Evolutionary conservation across 2,113 vertebrate species (phyloP).

Genomic region (Zonotrichia leucophrys): DNA sequence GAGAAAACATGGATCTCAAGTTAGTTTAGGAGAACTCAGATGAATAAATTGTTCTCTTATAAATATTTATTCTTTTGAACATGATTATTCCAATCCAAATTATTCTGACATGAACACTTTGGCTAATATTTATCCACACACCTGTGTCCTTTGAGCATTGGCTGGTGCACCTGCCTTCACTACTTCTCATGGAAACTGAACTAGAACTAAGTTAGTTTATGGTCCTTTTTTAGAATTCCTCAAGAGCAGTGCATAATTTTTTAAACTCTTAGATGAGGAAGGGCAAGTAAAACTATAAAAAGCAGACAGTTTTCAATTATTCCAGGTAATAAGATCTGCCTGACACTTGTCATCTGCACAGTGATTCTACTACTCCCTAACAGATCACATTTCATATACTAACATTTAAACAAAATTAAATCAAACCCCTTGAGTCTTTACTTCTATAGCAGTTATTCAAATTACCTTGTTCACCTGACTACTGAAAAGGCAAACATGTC

Average conservation of each 20-base stretch:
- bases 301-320: background rate
- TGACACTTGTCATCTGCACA: background rate
- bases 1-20: background rate
- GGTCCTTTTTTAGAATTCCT: background rate
- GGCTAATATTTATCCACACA: background rate
- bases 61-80: background rate
- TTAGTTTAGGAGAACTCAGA: background rate
- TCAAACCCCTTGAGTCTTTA: background rate
- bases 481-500: conserved; percentile 9
- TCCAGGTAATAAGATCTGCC: conserved; percentile 41
- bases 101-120: background rate
- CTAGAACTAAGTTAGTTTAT: background rate
- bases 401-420: conserved; percentile 51
- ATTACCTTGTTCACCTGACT: background rate
- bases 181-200: background rate
- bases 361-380: conserved; percentile 4
- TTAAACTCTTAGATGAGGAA: background rate
- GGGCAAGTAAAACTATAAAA: background rate
- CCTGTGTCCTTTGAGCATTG: background rate
- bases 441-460: background rate
- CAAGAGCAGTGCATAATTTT: background rate
- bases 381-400: conserved; percentile 29
- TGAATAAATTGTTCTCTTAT: background rate
- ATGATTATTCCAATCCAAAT: background rate
- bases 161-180: background rate